These are phyloP conservation scores for Tetramorium alpestre DNA, from an alignment of 1,140 invertebrate species.

Conservation along the genomic window DNA sequence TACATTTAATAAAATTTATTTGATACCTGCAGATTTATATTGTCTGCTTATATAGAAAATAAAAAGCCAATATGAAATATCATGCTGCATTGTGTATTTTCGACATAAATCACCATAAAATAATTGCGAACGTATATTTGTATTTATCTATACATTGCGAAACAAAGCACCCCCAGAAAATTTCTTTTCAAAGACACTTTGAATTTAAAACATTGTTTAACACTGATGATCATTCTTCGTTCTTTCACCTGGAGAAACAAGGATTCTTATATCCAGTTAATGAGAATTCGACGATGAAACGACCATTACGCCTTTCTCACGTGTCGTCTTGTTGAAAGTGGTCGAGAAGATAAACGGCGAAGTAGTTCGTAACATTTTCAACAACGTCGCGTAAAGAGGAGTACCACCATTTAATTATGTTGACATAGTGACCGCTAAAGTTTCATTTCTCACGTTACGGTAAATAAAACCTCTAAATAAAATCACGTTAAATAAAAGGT, in stretches of 20 bases:
- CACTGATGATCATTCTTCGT: slow-evolving; percentile 12
- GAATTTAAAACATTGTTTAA: slow-evolving; percentile 13
- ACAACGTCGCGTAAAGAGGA: not conserved
- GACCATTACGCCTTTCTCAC: slow-evolving; percentile 8
- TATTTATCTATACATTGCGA: not conserved
- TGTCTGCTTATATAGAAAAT: not conserved
- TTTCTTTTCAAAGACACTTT: not conserved
- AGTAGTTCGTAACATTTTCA: slow-evolving; percentile 23
- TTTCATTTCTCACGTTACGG: not conserved
- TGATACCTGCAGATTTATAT: not conserved
- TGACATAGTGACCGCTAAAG: not conserved
- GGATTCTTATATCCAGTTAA: slow-evolving; percentile 9
- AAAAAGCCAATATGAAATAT: not conserved
- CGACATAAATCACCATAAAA: not conserved
- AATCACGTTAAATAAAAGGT: no score
- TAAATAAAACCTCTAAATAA: not conserved
- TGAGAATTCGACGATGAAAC: slow-evolving; percentile 28
- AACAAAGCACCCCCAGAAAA: not conserved
- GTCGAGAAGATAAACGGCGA: slow-evolving; percentile 15
- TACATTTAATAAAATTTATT: slow-evolving; percentile 11
- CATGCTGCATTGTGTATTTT: not conserved
- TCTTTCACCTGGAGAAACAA: not conserved
- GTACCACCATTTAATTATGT: not conserved
- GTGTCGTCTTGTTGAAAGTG: slow-evolving; percentile 14
- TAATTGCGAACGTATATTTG: not conserved